Evolutionary conservation across 2,888 invertebrate species (phyloP).

Genomic region (Prosopocoilus inquinatus): DNA sequence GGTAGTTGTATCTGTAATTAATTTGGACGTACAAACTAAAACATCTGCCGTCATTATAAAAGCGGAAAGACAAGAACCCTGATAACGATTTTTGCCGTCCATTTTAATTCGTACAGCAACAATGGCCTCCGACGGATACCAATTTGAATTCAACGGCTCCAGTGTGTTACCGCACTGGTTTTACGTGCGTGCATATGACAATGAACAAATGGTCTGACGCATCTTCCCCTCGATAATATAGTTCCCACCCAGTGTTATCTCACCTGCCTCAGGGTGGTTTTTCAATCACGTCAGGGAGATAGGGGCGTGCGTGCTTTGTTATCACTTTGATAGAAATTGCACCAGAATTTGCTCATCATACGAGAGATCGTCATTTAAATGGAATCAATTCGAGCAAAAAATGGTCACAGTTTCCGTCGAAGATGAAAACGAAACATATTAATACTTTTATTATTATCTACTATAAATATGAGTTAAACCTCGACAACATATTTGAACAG

Average conservation of each 20-base stretch:
- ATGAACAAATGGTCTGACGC: slow-evolving; percentile 30
- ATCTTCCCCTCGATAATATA: slow-evolving; percentile 26
- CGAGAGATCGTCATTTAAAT: no score
- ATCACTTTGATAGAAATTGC: slow-evolving; percentile 6
- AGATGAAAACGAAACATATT: no score
- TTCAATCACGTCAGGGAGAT: slow-evolving; percentile 27
- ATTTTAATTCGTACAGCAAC: slow-evolving; percentile 25
- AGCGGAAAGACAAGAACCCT: slow-evolving; percentile 3
- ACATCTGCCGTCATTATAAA: slow-evolving; percentile 13
- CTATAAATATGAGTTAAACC: no score
- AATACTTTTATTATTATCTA: no score
- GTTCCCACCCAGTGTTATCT: slow-evolving; percentile 31
- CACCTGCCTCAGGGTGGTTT: slow-evolving; percentile 34
- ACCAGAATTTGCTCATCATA: no score
- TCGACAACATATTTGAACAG: no score
- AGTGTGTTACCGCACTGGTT: slow-evolving; percentile 32
- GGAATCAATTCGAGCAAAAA: no score
- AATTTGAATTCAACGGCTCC: slow-evolving; percentile 25
- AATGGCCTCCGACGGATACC: slow-evolving; percentile 28
- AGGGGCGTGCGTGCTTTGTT: slow-evolving; percentile 19
- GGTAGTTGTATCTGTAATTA: no score
- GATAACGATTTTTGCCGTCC: slow-evolving; percentile 25
- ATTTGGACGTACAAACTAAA: background rate
- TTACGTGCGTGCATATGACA: slow-evolving; percentile 29
- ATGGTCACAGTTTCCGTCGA: no score